Percentiles rank a stretch among this genome's conserved stretches.
Conservation (phyloP, 2,113 vertebrate species). For the Chroicocephalus ridibundus region DNA sequence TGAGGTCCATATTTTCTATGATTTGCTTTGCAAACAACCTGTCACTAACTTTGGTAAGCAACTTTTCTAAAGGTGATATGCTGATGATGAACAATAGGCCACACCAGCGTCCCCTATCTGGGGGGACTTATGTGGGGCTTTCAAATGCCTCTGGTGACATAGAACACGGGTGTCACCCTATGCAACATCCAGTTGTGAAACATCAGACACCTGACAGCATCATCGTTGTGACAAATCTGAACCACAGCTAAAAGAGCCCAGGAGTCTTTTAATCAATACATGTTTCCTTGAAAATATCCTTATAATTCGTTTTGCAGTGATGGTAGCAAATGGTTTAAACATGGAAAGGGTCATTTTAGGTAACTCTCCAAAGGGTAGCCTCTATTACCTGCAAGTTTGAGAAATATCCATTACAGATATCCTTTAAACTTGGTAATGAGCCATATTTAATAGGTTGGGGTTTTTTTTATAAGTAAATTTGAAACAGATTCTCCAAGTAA, state of each 20-base stretch:
- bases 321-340: constrained; percentile 12
- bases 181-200: background rate
- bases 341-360: constrained; percentile 45
- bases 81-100: background rate
- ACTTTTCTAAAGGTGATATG: background rate
- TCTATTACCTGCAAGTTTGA: constrained; percentile 26
- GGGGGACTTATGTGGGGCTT: background rate
- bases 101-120: accelerated
- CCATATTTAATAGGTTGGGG: constrained; percentile 34
- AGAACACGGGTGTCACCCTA: background rate
- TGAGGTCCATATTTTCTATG: background rate
- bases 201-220: background rate
- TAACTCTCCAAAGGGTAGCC: constrained; percentile 19
- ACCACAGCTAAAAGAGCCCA: background rate
- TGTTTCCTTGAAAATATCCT: background rate
- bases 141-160: background rate
- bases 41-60: background rate
- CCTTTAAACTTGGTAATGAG: constrained; percentile 46
- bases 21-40: background rate
- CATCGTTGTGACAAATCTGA: background rate
- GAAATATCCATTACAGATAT: constrained; percentile 47
- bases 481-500: constrained; percentile 62
- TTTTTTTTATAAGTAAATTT: constrained; percentile 34
- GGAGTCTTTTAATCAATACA: background rate
- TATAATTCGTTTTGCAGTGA: background rate